These are phyloP conservation scores for Carapus acus DNA, from an alignment of 2,797 vertebrate species.

Conservation along the genomic window DNA sequence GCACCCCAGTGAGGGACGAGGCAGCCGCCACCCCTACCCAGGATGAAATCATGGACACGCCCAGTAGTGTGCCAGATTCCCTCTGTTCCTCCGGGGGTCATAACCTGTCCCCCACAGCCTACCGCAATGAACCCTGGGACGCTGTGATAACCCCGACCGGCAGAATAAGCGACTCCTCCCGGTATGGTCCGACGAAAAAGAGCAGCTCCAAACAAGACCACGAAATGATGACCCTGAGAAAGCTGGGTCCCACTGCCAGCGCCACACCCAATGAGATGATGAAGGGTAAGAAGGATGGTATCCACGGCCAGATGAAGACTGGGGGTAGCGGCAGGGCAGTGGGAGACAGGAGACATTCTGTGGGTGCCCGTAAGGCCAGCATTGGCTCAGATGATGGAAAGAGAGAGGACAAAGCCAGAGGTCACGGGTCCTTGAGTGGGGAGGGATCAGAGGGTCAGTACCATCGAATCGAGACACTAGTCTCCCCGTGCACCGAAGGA, in stretches of 20 bases:
- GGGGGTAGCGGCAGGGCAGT: conserved; percentile 40
- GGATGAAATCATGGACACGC: conserved; percentile 98
- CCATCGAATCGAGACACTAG: conserved; percentile 88
- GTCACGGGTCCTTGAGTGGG: conserved; percentile 35
- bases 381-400: conserved; percentile 59
- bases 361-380: conserved; percentile 58
- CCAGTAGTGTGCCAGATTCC: conserved; percentile 73
- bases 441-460: conserved; percentile 76
- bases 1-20: conserved; percentile 92
- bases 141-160: conserved; percentile 74
- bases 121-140: conserved; percentile 84
- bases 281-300: conserved; percentile 64
- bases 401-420: conserved; percentile 52
- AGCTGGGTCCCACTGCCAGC: conserved; percentile 31
- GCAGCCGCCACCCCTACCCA: conserved; percentile 94
- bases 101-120: conserved; percentile 78
- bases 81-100: conserved; percentile 63
- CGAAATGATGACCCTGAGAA: conserved; percentile 49
- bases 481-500: conserved; percentile 75
- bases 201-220: conserved; percentile 68
- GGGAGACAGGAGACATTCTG: conserved; percentile 57
- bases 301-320: conserved; percentile 38
- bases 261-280: conserved; percentile 37
- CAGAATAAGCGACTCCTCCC: conserved; percentile 59
- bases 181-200: conserved; percentile 76